phyloP scores from a whole-genome alignment of 2,113 vertebrate genomes.

The Semicossyphus pulcher region DNA sequence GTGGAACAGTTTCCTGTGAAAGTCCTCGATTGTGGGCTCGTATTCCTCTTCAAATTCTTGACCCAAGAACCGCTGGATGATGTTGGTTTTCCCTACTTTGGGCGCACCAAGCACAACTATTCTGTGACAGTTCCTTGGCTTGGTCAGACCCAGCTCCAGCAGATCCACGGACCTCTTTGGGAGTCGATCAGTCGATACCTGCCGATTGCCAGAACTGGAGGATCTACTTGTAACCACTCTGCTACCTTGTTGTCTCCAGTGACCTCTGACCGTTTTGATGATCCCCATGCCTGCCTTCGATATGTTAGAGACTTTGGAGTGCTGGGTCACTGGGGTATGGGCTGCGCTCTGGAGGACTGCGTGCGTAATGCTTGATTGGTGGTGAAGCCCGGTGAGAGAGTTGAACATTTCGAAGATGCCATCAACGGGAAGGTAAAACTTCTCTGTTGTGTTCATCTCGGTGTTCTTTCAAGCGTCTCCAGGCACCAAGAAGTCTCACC shows the following conservation, averaged over 20 bases:
- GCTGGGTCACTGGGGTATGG: conserved; percentile 32
- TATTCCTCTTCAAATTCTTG: conserved; percentile 77
- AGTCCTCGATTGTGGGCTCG: conserved; percentile 81
- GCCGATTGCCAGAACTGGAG: conserved; percentile 65
- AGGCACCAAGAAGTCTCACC: conserved; percentile 28
- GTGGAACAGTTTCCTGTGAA: conserved; percentile 84
- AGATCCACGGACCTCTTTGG: conserved; percentile 56
- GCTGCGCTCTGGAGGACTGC: conserved; percentile 27
- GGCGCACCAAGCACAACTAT: conserved; percentile 83
- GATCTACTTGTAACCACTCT: conserved; percentile 53
- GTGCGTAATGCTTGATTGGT: conserved; percentile 38
- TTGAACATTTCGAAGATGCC: conserved; percentile 72
- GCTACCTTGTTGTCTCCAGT: conserved; percentile 68
- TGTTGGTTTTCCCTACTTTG: conserved; percentile 81
- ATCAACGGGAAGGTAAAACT: conserved; percentile 72
- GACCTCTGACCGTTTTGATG: conserved; percentile 67
- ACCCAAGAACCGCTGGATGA: conserved; percentile 78
- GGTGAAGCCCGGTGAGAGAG: conserved; percentile 54
- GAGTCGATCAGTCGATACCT: conserved; percentile 54
- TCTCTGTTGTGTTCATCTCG: conserved; percentile 78
- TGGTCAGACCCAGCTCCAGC: conserved; percentile 58
- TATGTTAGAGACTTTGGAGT: conserved; percentile 52
- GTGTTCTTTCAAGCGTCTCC: conserved; percentile 41
- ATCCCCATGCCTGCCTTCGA: conserved; percentile 68
- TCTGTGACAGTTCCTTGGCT: conserved; percentile 79